Evolutionary conservation across 2,888 invertebrate genomes (phyloP).

Genomic region (Apantesis nais): DNA sequence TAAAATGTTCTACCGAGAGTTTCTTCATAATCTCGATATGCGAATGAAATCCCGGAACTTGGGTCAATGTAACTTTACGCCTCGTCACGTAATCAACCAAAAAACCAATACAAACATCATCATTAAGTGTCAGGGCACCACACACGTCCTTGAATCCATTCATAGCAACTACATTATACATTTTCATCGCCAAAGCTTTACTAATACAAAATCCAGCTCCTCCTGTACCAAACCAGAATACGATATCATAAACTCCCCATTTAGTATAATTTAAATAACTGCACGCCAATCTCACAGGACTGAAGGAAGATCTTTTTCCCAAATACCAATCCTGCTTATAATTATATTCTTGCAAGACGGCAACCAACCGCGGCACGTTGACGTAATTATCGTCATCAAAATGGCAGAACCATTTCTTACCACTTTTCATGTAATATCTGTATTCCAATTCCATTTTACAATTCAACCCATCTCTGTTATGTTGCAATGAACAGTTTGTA

Average conservation of each 20-base stretch:
- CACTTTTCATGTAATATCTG: slow-evolving; percentile 1
- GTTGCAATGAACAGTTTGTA: background rate
- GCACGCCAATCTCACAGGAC: slow-evolving; percentile 2
- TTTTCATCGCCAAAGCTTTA: background rate
- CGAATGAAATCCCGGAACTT: slow-evolving; percentile 11
- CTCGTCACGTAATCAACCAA: slow-evolving; percentile 3
- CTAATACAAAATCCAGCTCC: slow-evolving; percentile 13
- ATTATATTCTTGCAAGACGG: slow-evolving; percentile 83
- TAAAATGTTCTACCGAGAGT: background rate
- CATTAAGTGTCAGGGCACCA: background rate
- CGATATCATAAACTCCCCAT: background rate
- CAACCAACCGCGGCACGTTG: slow-evolving; percentile 91
- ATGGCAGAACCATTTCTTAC: slow-evolving; percentile 94
- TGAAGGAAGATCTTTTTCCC: slow-evolving; percentile 12
- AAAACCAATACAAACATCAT: slow-evolving; percentile 11
- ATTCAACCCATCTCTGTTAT: background rate
- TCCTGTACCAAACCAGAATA: slow-evolving; percentile 11
- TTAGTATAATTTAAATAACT: background rate
- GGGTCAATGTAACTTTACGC: background rate
- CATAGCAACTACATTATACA: background rate
- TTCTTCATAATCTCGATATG: slow-evolving; percentile 10
- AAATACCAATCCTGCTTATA: slow-evolving; percentile 12
- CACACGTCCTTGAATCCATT: background rate
- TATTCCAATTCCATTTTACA: slow-evolving; percentile 15
- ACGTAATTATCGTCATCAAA: slow-evolving; percentile 98